Conservation (phyloP, 2,113 vertebrate genomes). For the Turnix velox region DNA sequence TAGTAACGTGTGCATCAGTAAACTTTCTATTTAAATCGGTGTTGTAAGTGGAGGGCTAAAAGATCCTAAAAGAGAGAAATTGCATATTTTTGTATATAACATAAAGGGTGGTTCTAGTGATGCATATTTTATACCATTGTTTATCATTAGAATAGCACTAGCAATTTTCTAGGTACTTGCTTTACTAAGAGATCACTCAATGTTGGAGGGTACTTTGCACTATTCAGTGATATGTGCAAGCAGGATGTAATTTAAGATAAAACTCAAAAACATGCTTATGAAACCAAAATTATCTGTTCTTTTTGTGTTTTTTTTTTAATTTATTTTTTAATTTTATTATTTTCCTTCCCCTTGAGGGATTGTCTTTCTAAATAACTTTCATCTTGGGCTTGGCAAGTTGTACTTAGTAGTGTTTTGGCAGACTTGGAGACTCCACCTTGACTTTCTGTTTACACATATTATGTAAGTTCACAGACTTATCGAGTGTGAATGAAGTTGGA, state of each 20-base stretch:
- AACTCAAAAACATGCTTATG: not conserved
- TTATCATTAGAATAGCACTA: not conserved
- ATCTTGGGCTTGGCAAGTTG: not conserved
- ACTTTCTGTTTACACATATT: not conserved
- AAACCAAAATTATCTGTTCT: not conserved
- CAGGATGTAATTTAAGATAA: not conserved
- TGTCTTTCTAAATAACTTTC: not conserved
- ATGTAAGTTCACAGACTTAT: not conserved
- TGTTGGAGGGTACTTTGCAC: not conserved
- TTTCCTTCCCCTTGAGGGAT: not conserved
- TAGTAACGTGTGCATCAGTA: not conserved
- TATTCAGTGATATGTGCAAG: not conserved
- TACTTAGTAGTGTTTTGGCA: not conserved
- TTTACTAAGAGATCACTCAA: not conserved
- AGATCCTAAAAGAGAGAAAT: not conserved
- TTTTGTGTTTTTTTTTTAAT: not conserved
- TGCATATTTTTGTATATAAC: not conserved
- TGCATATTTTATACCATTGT: not conserved
- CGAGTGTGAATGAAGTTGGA: not conserved
- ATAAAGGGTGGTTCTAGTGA: not conserved
- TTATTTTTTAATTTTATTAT: not conserved
- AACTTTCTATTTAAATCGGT: not conserved
- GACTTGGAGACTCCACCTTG: not conserved
- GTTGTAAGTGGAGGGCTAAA: not conserved
- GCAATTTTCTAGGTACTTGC: not conserved